Percentiles rank a stretch among this genome's conserved stretches.
Conservation (phyloP, 2,113 vertebrate genomes). For the Lophura nycthemera region DNA sequence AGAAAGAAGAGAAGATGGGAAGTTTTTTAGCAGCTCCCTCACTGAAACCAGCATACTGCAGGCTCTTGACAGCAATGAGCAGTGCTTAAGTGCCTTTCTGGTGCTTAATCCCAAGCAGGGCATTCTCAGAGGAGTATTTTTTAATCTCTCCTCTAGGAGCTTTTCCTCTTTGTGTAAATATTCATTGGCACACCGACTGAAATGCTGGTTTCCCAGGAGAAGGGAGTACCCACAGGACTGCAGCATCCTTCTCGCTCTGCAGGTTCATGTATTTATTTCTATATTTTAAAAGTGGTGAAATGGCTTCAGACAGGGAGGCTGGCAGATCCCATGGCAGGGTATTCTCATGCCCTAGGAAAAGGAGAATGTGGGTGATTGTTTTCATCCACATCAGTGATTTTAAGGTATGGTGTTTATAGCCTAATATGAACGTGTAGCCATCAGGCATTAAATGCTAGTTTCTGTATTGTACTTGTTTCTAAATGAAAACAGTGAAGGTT, state of each 20-base stretch:
- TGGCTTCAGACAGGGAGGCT: background rate
- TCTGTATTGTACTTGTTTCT: background rate
- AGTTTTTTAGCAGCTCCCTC: background rate
- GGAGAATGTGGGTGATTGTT: background rate
- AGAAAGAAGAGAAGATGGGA: background rate
- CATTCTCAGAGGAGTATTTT: constrained; percentile 14
- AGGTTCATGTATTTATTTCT: background rate
- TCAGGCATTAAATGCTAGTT: background rate
- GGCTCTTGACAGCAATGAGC: constrained; percentile 25
- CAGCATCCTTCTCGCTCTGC: constrained; percentile 2
- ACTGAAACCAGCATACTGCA: background rate
- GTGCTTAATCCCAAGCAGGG: constrained; percentile 29
- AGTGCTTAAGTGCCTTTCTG: constrained; percentile 2
- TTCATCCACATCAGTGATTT: background rate
- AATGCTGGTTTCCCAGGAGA: constrained; percentile 41
- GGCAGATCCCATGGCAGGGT: background rate
- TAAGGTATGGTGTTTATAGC: background rate
- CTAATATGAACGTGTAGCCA: background rate
- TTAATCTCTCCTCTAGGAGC: constrained; percentile 17
- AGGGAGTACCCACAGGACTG: background rate
- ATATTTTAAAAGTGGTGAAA: constrained; percentile 10
- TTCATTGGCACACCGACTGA: constrained; percentile 42
- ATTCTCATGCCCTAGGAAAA: background rate
- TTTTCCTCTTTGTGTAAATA: constrained; percentile 41
- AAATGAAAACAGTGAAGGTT: background rate